phyloP scores from a whole-genome alignment of 2,113 vertebrate genomes.

The Melanerpes formicivorus region DNA sequence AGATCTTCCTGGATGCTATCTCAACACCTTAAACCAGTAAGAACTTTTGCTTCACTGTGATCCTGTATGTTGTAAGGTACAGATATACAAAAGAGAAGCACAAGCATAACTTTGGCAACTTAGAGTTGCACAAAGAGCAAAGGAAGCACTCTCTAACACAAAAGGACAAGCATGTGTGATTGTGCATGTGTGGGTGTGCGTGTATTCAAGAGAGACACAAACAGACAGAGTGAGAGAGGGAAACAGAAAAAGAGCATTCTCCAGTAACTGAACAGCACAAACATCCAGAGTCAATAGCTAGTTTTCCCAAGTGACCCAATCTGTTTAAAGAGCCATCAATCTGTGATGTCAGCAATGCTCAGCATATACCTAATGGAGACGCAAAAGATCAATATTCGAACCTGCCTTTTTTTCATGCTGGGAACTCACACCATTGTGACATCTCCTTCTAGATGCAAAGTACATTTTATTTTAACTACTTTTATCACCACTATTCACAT shows the following conservation, averaged over 20 bases:
- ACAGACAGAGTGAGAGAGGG: neutral
- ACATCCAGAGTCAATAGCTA: slow-evolving; percentile 79
- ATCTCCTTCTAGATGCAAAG: neutral
- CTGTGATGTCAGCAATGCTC: slow-evolving; percentile 80
- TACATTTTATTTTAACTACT: neutral
- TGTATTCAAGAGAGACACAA: neutral
- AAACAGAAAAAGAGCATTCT: slow-evolving; percentile 53
- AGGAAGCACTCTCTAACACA: neutral
- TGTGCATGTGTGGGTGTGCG: accelerated
- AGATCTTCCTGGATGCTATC: slow-evolving; percentile 41
- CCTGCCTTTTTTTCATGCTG: slow-evolving; percentile 50
- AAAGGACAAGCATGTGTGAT: neutral
- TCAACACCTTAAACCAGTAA: slow-evolving; percentile 37
- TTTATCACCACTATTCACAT: neutral
- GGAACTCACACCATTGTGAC: neutral
- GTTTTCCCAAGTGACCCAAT: slow-evolving; percentile 83
- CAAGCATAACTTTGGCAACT: slow-evolving; percentile 53
- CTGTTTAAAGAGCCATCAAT: slow-evolving; percentile 89
- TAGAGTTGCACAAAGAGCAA: slow-evolving; percentile 75
- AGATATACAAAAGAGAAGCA: slow-evolving; percentile 80
- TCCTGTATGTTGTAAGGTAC: slow-evolving; percentile 50
- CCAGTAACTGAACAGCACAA: slow-evolving; percentile 73
- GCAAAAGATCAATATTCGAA: slow-evolving; percentile 87
- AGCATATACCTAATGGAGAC: slow-evolving; percentile 86
- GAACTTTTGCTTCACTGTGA: slow-evolving; percentile 35